A percentile compares a stretch with the other conserved stretches of the same genome.
Evolutionary conservation across 2,888 invertebrate species (phyloP).

Genomic region (Catonia carolina): DNA sequence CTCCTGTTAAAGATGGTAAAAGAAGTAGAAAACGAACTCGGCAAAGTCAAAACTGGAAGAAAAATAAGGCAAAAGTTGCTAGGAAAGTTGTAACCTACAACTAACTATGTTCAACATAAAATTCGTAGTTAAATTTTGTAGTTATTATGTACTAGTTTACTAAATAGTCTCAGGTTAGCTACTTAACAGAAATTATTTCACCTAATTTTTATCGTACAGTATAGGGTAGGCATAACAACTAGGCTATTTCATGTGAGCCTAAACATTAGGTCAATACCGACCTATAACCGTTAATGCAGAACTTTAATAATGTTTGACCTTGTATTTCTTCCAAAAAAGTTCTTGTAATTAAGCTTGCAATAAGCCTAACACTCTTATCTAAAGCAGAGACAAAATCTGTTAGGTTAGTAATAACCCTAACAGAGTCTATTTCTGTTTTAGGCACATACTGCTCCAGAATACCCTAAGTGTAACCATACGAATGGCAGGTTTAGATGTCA

Average conservation of each 20-base stretch:
- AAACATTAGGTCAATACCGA: not conserved
- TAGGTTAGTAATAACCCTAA: constrained; percentile 2
- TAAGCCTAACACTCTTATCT: constrained; percentile 9
- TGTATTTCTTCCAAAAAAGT: not conserved
- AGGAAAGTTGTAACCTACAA: constrained; percentile 2
- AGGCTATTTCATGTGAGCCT: not conserved
- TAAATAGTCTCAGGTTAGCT: too few relatives aligned
- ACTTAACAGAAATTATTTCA: too few relatives aligned
- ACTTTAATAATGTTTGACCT: not conserved
- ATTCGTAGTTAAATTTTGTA: not conserved
- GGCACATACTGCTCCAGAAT: constrained; percentile 10
- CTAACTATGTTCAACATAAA: not conserved
- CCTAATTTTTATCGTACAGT: too few relatives aligned
- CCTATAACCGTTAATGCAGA: too few relatives aligned
- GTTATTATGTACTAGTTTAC: not conserved
- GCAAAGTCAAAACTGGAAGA: constrained; percentile 10
- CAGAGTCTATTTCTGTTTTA: constrained; percentile 7
- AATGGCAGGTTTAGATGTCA: not conserved
- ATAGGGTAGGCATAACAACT: not conserved
- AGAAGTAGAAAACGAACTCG: constrained; percentile 12
- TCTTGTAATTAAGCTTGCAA: too few relatives aligned
- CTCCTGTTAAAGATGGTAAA: constrained; percentile 6
- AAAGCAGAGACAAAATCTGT: constrained; percentile 9
- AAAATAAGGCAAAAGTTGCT: constrained; percentile 13
- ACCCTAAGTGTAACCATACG: constrained; percentile 5